Base-by-base conservation (phyloP, 2,797 vertebrate species). In the Neosalanx taihuensis region DNA sequence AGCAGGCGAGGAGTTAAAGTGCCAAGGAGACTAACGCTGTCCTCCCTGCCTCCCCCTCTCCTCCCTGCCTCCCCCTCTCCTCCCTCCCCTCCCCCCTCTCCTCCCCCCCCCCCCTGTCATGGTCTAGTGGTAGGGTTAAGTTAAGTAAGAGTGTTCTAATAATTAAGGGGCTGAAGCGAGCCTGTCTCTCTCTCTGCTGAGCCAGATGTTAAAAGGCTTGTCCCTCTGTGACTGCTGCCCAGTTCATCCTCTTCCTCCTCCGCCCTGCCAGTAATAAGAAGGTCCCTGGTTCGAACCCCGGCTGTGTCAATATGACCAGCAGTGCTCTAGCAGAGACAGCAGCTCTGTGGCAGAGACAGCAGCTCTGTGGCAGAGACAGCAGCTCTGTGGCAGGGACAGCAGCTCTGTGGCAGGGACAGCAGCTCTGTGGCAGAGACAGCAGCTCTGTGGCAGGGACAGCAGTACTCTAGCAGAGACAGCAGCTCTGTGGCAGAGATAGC, bases 151-250 rank as follows among this genome's bases (percentile, higher is more conserved):
- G 91, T 94, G 93, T 94, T 94, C 94, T 94, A 93, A 95, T 96
- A 94, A 95, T 94, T 93, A 95, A 41, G 37, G 37, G 93, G 85
- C 84, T 75, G 90, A 88, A 86, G 87, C 66, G 17, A 59, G 88
- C 87, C 88, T 88, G 81, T 86, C 89, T 80, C 78, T 80, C 82
- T 87, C 88, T 89, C n/a, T n/a, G 93, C 95, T 96, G 95, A 94
- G 94, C 95, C 96, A 98, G 95, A 98, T 97, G 95, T 95, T 95
- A 94, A 93, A 95, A 94, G 93, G 87, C 92, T 93, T 92, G 90
- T 93, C 90, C 85, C 88, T 90, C 90, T 91, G 84, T 87, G 90
- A 89, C 90, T 89, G 84, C 85, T 88, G 91, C 90, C 83, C 86
- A 87, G 84, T 90, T 85, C 88, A 82, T 83, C 85, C 86, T 81